Percentiles rank a stretch among this genome's conserved stretches.
Conservation (phyloP, 2,797 vertebrate genomes). For the Chelmon rostratus region DNA sequence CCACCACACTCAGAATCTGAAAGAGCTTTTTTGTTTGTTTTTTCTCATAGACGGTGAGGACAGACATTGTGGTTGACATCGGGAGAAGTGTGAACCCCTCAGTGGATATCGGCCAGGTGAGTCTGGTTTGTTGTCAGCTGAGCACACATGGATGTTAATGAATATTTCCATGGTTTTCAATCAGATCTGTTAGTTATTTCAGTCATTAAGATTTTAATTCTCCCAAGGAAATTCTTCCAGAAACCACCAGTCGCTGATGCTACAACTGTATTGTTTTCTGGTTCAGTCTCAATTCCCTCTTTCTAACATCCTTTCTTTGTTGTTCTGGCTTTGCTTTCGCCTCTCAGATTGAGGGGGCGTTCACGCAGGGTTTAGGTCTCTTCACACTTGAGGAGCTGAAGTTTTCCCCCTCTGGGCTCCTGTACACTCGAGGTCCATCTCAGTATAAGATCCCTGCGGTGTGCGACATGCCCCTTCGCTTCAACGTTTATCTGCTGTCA, state of each 20-base stretch:
- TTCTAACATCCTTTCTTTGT: neutral
- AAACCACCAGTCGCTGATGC: no score
- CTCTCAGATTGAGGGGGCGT: conserved; percentile 89
- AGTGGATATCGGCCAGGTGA: conserved; percentile 87
- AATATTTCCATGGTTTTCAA: no score
- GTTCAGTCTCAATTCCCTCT: no score
- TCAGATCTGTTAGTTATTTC: no score
- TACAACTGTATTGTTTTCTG: no score
- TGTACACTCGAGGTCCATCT: conserved; percentile 88
- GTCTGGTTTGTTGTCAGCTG: neutral
- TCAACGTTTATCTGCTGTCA: conserved; percentile 86
- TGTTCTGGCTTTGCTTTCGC: neutral
- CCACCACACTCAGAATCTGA: neutral
- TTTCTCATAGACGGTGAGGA: conserved; percentile 80
- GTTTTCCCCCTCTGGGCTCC: conserved; percentile 88
- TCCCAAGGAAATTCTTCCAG: no score
- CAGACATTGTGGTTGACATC: conserved; percentile 83
- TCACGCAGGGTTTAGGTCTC: conserved; percentile 90
- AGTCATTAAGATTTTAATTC: no score
- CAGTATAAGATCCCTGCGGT: conserved; percentile 90
- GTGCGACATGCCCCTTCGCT: conserved; percentile 88
- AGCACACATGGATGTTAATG: no score
- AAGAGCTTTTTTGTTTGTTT: neutral
- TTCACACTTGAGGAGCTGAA: conserved; percentile 90
- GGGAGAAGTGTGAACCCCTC: conserved; percentile 86